Evolutionary conservation across 2,797 vertebrate genomes (phyloP), one percentile per base, ranked within the genome.

Genomic region (Sciurus vulgaris): DNA sequence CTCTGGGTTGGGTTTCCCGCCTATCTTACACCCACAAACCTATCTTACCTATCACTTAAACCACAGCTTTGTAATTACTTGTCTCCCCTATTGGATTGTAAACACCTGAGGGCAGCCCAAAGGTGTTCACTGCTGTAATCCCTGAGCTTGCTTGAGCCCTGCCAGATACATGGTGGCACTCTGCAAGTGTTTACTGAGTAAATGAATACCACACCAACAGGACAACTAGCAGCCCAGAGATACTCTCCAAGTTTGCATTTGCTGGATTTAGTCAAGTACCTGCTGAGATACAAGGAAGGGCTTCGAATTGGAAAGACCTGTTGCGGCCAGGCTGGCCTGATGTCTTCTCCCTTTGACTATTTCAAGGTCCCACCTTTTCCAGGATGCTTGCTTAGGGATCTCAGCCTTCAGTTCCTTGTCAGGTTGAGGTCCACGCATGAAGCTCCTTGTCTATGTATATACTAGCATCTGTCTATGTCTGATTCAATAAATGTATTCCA

Each of bases 401-500:
- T 28, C 2, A 1, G n/a, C 28, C 56, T 12, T 28, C 10, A 49
- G 30, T 44, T 41, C 44, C 26, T 38, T 51, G 35, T 47, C 44
- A 26, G 26, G 59, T 81, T 24, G n/a, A 51, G 72, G 72, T 22
- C 20, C 4, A 13, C 24, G 8, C 4, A 15, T n/a, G 26, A 56
- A 41, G 15, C 33, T 56, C 38, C 73, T 35, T 38, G 69, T 77
- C 30, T 30, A 18, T 35, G 47, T 20, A 18, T 1, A 28, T 56
- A 51, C 5, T 79, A 67, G 35, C 35, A 81, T 24, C 47, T 26
- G 26, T 63, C 82, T 92, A 44, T 87, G 35, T 85, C 76, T 76
- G 77, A 84, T 82, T 91, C 81, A 94, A 5, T 83, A 24, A 41
- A 85, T 83, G 72, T 41, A 26, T 72, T 86, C 28, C 82, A 18